Conservation (phyloP, 2,113 vertebrate genomes). For the Gymnobelideus leadbeateri region DNA sequence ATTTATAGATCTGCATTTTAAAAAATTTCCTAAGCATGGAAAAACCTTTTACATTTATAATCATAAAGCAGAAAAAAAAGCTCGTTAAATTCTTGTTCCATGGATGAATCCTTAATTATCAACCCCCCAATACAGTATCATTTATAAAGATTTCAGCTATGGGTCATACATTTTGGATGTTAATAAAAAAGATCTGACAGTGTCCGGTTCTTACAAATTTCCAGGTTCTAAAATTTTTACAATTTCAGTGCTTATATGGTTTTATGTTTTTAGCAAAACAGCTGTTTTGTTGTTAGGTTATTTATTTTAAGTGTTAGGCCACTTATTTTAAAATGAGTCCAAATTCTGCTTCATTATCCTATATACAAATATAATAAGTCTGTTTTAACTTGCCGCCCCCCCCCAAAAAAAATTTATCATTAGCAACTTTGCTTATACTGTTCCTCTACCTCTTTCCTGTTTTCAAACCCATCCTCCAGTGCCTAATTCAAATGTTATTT, state of each 20-base stretch:
- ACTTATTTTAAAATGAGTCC: not conserved
- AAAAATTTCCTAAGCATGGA: not conserved
- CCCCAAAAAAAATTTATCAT: not conserved
- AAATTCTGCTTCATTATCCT: conserved; percentile 34
- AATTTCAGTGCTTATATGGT: conserved; percentile 15
- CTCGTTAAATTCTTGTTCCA: not conserved
- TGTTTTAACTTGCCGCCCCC: not conserved
- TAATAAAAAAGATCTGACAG: conserved; percentile 4
- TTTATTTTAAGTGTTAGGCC: not conserved
- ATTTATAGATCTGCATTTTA: not conserved
- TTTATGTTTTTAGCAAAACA: not conserved
- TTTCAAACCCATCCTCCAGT: not conserved
- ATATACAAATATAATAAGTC: not conserved
- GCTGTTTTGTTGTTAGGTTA: not conserved
- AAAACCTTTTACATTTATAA: not conserved
- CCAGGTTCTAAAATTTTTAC: not conserved
- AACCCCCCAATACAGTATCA: not conserved
- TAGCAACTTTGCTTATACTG: conserved; percentile 13
- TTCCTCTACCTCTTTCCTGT: not conserved
- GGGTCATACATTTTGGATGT: conserved; percentile 17
- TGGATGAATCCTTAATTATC: conserved; percentile 12
- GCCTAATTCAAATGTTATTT: not conserved
- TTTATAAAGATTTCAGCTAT: conserved; percentile 30
- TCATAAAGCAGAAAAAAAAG: not conserved
- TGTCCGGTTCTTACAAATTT: not conserved